Conservation (phyloP, 2,113 vertebrate genomes). For the Malurus elegans region DNA sequence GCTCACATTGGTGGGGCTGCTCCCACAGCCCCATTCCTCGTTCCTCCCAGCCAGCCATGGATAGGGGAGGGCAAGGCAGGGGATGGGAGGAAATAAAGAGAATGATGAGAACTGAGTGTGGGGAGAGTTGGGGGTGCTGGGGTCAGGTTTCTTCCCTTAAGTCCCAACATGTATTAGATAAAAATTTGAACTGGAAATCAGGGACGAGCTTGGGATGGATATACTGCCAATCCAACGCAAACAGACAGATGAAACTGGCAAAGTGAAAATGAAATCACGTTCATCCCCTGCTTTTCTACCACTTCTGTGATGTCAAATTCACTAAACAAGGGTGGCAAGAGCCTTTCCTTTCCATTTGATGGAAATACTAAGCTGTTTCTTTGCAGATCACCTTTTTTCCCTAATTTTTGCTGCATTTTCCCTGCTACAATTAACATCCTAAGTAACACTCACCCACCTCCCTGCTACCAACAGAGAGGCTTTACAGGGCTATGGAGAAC, state of each 20-base stretch:
- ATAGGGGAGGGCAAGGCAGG: not conserved
- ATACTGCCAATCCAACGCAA: not conserved
- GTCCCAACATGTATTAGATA: not conserved
- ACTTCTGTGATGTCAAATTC: not conserved
- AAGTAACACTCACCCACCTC: not conserved
- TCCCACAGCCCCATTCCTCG: accelerated
- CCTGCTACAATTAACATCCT: not conserved
- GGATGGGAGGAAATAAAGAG: not conserved
- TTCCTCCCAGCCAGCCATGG: not conserved
- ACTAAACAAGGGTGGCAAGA: not conserved
- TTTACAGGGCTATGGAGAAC: constrained; percentile 41
- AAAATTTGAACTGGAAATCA: not conserved
- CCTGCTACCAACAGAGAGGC: not conserved
- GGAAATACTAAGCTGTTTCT: not conserved
- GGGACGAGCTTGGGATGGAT: accelerated
- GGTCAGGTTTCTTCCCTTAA: not conserved
- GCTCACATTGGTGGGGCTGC: not conserved
- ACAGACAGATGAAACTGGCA: not conserved
- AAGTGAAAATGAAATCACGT: not conserved
- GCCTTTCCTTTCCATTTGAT: not conserved
- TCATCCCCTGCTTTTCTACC: accelerated
- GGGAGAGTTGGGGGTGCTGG: not conserved
- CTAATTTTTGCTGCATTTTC: not conserved
- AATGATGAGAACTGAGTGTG: not conserved
- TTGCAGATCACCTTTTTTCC: not conserved